Base-by-base conservation (phyloP, 1,140 invertebrate species). In the Apocrypta bakeri region DNA sequence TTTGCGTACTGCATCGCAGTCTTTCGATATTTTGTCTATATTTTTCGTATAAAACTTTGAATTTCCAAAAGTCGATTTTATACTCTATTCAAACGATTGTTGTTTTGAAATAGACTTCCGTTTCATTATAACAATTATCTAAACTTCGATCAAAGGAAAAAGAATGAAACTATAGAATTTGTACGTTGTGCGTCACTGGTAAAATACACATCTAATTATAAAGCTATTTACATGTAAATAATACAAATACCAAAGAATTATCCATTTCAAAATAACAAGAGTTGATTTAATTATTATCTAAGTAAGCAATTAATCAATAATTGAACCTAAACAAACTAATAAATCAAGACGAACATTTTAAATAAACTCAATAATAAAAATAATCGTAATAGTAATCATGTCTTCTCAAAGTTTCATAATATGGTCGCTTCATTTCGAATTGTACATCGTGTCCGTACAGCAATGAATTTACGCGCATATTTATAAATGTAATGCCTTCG, bases 201-300 rank as follows among this genome's bases (percentile, higher is more conserved):
- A 8, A 48, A 48, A 48, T 56, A 21, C 1, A 21, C 48, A n/a
- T n/a, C 48, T 56, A 56, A 21, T 17, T 21, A 17, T n/a, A 17
- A 6, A 56, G 8, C 48, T 21, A 56, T 56, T 21, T 56, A 56
- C 48, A 56, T 56, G 17, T n/a, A 56, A 17, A 56, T 21, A 56
- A 17, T 56, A n/a, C 48, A 56, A 56, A 6, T n/a, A 56, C 7
- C 17, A 7, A 56, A 56, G 8, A 37, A 71, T 71, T 21, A 21
- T 33, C 69, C 9, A 71, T 24, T 31, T 71, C 69, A 71, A 71
- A 71, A 37, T 71, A 71, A 33, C 33, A 71, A 71, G 37, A 71
- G 64, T 31, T 25, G 2, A 37, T 4, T 9, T 9, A 37, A 4
- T 37, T 17, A 68, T n/a, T 17, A 56, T n/a, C 17, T 3, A 56